Evolutionary conservation across 1,140 invertebrate species (phyloP).

Genomic region (Magallana ariakensis): DNA sequence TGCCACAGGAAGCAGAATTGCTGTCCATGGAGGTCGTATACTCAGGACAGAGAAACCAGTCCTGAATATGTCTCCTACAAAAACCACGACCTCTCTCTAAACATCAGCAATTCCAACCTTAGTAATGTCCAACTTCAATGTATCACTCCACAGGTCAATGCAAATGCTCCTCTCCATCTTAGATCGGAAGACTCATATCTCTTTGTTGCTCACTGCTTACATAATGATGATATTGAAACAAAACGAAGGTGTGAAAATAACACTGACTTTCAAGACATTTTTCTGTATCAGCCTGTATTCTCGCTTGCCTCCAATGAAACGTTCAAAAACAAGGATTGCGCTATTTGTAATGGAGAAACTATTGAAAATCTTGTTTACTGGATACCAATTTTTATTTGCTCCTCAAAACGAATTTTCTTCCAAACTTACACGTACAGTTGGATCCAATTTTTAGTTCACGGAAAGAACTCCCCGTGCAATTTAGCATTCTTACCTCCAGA

Average conservation of each 20-base stretch:
- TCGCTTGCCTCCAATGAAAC: not conserved
- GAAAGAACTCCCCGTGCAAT: not conserved
- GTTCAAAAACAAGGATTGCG: not conserved
- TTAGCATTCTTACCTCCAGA: not conserved
- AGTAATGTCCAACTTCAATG: not conserved
- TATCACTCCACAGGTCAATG: not conserved
- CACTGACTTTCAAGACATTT: not conserved
- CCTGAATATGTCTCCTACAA: not conserved
- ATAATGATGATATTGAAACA: not conserved
- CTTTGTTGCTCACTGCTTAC: not conserved
- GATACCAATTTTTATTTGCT: not conserved
- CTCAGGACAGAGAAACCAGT: not conserved
- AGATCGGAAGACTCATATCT: not conserved
- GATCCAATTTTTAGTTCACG: not conserved
- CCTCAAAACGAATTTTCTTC: not conserved
- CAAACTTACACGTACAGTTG: not conserved
- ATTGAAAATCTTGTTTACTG: not conserved
- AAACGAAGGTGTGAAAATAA: not conserved
- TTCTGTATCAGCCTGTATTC: not conserved
- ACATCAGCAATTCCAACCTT: not conserved
- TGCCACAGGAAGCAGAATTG: not conserved
- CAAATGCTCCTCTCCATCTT: not conserved
- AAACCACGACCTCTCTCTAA: not conserved
- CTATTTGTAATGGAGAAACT: conserved; percentile 4
- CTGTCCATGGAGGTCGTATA: not conserved